Evolutionary conservation across 2,797 vertebrate species (phyloP).

Genomic region (Crocidura indochinensis): DNA sequence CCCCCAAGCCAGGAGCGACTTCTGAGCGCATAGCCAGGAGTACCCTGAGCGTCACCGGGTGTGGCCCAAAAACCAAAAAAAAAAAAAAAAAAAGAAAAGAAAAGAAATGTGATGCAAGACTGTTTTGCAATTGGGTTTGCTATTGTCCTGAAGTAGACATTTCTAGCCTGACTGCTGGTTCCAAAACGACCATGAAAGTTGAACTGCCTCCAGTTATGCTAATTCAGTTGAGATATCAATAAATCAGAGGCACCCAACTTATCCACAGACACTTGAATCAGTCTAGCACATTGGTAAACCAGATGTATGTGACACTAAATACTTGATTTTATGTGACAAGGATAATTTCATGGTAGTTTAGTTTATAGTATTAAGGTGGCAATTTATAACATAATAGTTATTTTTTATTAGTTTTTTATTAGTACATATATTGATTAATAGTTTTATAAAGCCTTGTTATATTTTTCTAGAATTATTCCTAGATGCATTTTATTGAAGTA

Average conservation of each 20-base stretch:
- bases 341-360: neutral
- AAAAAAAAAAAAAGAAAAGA: too few relatives aligned
- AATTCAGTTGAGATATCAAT: neutral
- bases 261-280: neutral
- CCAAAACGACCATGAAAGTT: neutral
- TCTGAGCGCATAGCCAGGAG: too few relatives aligned
- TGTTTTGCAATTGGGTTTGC: neutral
- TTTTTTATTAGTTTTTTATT: neutral
- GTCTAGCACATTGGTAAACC: neutral
- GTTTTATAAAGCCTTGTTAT: conserved; percentile 5
- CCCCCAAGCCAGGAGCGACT: too few relatives aligned
- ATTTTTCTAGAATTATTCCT: conserved; percentile 30
- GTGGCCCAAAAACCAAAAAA: too few relatives aligned
- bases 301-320: too few relatives aligned
- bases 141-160: neutral
- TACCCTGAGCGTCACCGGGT: too few relatives aligned
- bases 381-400: neutral
- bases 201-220: neutral
- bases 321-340: neutral
- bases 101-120: conserved; percentile 4
- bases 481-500: neutral
- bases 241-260: neutral
- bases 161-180: neutral
- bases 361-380: neutral
- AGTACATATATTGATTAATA: conserved; percentile 4